Percentiles rank a stretch among this genome's conserved stretches.
Conservation (phyloP, 2,888 invertebrate genomes). For the Caenorhabditis sp. region DNA sequence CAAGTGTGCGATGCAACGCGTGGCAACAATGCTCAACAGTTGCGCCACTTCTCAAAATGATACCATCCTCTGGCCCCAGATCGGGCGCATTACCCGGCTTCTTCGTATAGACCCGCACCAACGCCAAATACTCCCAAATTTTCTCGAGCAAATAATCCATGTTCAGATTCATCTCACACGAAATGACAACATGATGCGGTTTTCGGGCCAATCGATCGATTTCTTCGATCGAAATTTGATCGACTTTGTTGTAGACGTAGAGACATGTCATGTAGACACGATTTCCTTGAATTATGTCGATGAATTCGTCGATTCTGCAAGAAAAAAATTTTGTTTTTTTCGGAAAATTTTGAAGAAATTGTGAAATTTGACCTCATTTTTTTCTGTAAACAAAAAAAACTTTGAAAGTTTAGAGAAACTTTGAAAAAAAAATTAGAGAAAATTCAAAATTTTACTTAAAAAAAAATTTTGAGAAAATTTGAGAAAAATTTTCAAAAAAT, state of each 20-base stretch:
- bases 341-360: not conserved
- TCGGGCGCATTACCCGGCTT: slow-evolving; percentile 81
- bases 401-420: too few relatives aligned
- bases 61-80: slow-evolving; percentile 78
- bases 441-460: too few relatives aligned
- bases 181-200: slow-evolving; percentile 74
- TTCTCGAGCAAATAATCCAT: slow-evolving; percentile 88
- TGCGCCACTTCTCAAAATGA: slow-evolving; percentile 88
- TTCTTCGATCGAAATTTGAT: slow-evolving; percentile 94
- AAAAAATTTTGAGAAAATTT: too few relatives aligned
- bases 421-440: too few relatives aligned
- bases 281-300: slow-evolving; percentile 83
- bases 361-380: not conserved
- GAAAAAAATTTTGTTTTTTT: not conserved
- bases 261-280: slow-evolving; percentile 87
- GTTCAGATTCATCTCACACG: slow-evolving; percentile 98
- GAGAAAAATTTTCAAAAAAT: too few relatives aligned
- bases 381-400: too few relatives aligned
- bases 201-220: slow-evolving; percentile 77
- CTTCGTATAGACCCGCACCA: slow-evolving; percentile 97
- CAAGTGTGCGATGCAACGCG: slow-evolving; percentile 90
- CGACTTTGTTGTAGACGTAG: slow-evolving; percentile 98
- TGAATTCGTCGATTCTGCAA: slow-evolving; percentile 82
- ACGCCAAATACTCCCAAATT: slow-evolving; percentile 90
- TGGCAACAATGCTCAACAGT: slow-evolving; percentile 97